A percentile compares a stretch with the other conserved stretches of the same genome.
Evolutionary conservation across 2,797 vertebrate species (phyloP).

Genomic region (Etheostoma nigrum): DNA sequence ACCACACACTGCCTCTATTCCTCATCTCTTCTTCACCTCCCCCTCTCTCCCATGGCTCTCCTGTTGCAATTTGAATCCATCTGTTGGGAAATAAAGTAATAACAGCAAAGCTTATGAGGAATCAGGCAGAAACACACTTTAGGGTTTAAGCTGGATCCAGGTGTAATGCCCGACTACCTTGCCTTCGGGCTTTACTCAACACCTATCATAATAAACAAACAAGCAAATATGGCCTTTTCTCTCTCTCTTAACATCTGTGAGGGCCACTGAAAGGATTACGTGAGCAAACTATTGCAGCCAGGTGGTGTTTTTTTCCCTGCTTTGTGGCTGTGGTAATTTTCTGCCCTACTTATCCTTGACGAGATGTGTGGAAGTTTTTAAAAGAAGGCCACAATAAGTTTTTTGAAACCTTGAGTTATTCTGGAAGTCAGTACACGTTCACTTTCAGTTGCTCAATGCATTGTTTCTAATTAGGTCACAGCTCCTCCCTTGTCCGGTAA

Average conservation of each 20-base stretch:
- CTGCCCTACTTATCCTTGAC: conserved; percentile 62
- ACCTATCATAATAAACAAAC: conserved; percentile 46
- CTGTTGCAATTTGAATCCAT: conserved; percentile 67
- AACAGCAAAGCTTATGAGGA: conserved; percentile 36
- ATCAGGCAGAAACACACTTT: conserved; percentile 56
- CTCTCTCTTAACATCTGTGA: conserved; percentile 40
- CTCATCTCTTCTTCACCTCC: background rate
- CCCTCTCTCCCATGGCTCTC: conserved; percentile 27
- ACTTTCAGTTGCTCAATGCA: conserved; percentile 24
- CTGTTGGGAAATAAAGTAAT: conserved; percentile 64
- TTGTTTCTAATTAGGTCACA: conserved; percentile 61
- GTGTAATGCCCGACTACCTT: conserved; percentile 65
- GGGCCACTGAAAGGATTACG: conserved; percentile 45
- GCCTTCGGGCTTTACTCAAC: conserved; percentile 50
- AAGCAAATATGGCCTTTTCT: conserved; percentile 32
- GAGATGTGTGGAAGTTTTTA: conserved; percentile 51
- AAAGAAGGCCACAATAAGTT: conserved; percentile 50
- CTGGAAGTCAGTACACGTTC: conserved; percentile 40
- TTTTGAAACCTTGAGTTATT: conserved; percentile 50
- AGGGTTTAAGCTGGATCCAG: conserved; percentile 68
- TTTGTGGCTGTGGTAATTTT: conserved; percentile 43
- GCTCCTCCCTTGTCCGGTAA: conserved; percentile 34
- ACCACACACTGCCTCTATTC: background rate
- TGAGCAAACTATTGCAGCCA: conserved; percentile 43
- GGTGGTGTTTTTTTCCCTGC: background rate